Conservation (phyloP, 2,797 vertebrate species). For the Gorsachius magnificus region DNA sequence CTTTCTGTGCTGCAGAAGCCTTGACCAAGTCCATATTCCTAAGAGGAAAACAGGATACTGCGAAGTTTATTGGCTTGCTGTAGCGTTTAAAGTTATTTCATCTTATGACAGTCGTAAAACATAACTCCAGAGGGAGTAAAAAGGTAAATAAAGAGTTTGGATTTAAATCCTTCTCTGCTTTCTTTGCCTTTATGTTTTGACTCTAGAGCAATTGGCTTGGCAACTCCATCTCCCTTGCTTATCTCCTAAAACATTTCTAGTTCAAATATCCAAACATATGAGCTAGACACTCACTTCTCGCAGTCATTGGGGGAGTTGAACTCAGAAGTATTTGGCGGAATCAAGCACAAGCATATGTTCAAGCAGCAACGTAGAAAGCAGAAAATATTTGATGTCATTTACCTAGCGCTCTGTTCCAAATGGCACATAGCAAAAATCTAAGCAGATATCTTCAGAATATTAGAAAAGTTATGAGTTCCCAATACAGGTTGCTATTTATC, state of each 20-base stretch:
- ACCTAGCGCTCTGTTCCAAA: background rate
- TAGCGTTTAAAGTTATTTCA: constrained; percentile 21
- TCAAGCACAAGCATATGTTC: background rate
- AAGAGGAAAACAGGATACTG: background rate
- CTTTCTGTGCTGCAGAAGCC: background rate
- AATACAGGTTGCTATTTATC: background rate
- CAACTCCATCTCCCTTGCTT: background rate
- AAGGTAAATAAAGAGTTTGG: constrained; percentile 40
- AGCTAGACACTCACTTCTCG: background rate
- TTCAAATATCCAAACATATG: background rate
- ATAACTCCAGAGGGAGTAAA: background rate
- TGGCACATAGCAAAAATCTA: background rate
- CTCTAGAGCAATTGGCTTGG: background rate
- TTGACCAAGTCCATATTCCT: background rate
- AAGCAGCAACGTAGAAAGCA: background rate
- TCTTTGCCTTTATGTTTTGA: constrained; percentile 2
- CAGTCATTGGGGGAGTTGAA: background rate
- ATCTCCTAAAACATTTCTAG: background rate
- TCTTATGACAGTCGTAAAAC: constrained; percentile 1
- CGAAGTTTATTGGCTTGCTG: constrained; percentile 13
- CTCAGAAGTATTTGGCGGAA: background rate
- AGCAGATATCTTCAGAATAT: background rate
- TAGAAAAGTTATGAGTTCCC: background rate
- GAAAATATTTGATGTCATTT: background rate
- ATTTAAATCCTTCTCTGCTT: constrained; percentile 31